These are phyloP conservation scores for Mycetomoellerius zeteki DNA, from an alignment of 1,140 invertebrate species.

Conservation along the genomic window DNA sequence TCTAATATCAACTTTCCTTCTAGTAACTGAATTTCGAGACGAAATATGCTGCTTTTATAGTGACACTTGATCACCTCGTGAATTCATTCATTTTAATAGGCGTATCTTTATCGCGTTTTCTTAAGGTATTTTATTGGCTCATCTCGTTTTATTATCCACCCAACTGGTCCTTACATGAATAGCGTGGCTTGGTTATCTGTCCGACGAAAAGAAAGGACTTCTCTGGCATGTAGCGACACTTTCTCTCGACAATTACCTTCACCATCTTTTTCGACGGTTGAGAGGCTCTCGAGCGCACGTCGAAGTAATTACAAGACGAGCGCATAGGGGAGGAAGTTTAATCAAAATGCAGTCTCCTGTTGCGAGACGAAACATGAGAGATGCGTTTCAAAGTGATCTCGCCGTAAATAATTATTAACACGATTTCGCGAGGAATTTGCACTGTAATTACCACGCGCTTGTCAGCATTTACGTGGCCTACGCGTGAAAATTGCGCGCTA, in stretches of 20 bases:
- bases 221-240: not conserved
- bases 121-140: conserved; percentile 1
- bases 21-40: conserved; percentile 18
- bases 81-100: conserved; percentile 33
- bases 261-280: not conserved
- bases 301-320: conserved; percentile 32
- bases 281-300: not conserved
- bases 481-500: conserved; percentile 18
- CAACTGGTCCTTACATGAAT: not conserved
- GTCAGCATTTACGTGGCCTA: conserved; percentile 28
- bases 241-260: conserved; percentile 3
- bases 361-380: not conserved
- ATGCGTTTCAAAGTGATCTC: conserved; percentile 11
- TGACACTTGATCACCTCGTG: not conserved
- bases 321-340: not conserved
- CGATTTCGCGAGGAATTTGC: conserved; percentile 9
- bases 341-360: conserved; percentile 21
- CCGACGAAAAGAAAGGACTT: not conserved
- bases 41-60: not conserved
- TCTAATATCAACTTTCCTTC: not conserved
- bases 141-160: not conserved
- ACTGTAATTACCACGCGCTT: conserved; percentile 39
- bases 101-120: not conserved
- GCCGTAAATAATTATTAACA: conserved; percentile 46
- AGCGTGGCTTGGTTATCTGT: not conserved